Percentiles rank a stretch among this genome's conserved stretches.
These are phyloP conservation scores for Homarus gammarus DNA, from an alignment of 2,888 invertebrate genomes.

Conservation along the genomic window DNA sequence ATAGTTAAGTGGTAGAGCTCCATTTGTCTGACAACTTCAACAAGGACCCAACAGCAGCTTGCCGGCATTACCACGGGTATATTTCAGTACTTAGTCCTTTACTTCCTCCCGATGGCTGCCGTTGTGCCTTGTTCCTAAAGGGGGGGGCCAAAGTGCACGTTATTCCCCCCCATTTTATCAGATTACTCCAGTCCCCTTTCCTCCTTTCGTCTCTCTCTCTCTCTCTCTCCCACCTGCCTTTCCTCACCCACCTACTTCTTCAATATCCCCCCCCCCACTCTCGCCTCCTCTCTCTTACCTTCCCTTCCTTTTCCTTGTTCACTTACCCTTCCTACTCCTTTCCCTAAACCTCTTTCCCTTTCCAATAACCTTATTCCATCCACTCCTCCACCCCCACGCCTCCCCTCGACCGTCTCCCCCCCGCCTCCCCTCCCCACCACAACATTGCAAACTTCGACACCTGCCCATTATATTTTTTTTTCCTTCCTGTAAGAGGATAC, in stretches of 20 bases:
- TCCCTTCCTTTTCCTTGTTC: not conserved
- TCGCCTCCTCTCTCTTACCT: not conserved
- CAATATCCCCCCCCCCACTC: not conserved
- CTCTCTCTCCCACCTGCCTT: not conserved
- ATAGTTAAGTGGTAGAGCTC: constrained; percentile 37
- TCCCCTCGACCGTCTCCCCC: not conserved
- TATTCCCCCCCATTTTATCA: constrained; percentile 24
- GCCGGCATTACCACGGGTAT: constrained; percentile 38
- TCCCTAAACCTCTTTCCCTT: not conserved
- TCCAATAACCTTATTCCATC: not conserved
- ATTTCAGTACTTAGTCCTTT: constrained; percentile 30
- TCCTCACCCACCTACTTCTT: not conserved
- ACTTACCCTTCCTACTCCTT: not conserved
- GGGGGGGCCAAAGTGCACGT: constrained; percentile 27
- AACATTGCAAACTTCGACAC: not conserved
- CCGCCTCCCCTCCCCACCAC: not conserved
- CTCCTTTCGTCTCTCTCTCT: not conserved
- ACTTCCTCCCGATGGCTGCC: constrained; percentile 15
- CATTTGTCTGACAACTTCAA: constrained; percentile 29
- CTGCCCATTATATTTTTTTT: not conserved
- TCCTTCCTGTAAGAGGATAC: no score
- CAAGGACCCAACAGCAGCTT: constrained; percentile 28
- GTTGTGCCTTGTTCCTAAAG: constrained; percentile 6
- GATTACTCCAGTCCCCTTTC: constrained; percentile 20
- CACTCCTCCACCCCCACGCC: not conserved